Percentiles rank a stretch among this genome's conserved stretches.
phyloP scores from a whole-genome alignment of 2,888 invertebrate genomes.

The Agonopterix arenella region DNA sequence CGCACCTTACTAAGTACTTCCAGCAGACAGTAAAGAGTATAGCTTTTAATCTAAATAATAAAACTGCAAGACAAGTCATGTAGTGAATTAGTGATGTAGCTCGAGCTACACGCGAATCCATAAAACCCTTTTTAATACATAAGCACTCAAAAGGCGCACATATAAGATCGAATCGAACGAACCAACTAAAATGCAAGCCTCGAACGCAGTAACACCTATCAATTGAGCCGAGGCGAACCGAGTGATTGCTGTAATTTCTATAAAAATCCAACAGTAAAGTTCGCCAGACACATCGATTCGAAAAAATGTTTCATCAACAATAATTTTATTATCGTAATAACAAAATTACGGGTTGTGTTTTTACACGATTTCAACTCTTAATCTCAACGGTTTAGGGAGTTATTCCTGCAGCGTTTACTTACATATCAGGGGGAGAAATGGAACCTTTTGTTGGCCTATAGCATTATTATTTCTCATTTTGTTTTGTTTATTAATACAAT shows the following conservation, averaged over 20 bases:
- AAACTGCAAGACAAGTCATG: neutral
- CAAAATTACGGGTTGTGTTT: conserved; percentile 69
- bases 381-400: conserved; percentile 44
- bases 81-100: neutral
- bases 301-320: conserved; percentile 76
- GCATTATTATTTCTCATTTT: conserved; percentile 78
- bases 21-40: neutral
- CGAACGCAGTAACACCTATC: conserved; percentile 52
- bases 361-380: conserved; percentile 63
- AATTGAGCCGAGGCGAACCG: conserved; percentile 53
- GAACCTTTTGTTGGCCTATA: conserved; percentile 76
- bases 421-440: conserved; percentile 73
- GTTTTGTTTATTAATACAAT: conserved; percentile 78
- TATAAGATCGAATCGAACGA: conserved; percentile 26
- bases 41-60: neutral
- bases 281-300: conserved; percentile 71
- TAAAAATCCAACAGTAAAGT: conserved; percentile 70
- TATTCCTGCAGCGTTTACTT: conserved; percentile 49
- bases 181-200: conserved; percentile 36
- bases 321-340: conserved; percentile 77
- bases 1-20: too few relatives aligned
- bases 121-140: neutral
- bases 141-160: conserved; percentile 8
- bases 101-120: neutral
- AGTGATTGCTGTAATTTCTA: conserved; percentile 73